Evolutionary conservation across 2,888 invertebrate genomes (phyloP).

Genomic region (Drosophila multiciliata): DNA sequence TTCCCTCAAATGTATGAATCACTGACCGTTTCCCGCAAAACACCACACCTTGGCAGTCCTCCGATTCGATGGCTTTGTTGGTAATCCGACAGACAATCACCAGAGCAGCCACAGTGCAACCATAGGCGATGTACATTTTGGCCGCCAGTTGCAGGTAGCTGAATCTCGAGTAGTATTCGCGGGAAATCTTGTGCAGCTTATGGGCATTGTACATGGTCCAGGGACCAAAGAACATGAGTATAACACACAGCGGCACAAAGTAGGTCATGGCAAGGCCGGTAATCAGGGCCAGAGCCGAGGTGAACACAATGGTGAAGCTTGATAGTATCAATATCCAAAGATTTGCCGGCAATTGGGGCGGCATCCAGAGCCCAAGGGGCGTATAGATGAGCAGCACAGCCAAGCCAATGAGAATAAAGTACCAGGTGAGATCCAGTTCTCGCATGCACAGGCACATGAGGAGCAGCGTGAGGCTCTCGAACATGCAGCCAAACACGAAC

Average conservation of each 20-base stretch:
- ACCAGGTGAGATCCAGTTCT: slow-evolving; percentile 55
- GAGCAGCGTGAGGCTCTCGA: slow-evolving; percentile 58
- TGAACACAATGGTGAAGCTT: slow-evolving; percentile 41
- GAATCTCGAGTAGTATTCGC: neutral
- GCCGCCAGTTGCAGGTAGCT: slow-evolving; percentile 47
- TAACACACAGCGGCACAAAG: slow-evolving; percentile 50
- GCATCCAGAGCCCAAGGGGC: slow-evolving; percentile 52
- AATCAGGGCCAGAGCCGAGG: slow-evolving; percentile 32
- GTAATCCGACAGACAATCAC: slow-evolving; percentile 27
- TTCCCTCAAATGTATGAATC: neutral
- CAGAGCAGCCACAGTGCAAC: slow-evolving; percentile 43
- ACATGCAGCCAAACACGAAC: slow-evolving; percentile 58
- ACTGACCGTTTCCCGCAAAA: slow-evolving; percentile 24
- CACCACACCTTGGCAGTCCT: slow-evolving; percentile 22
- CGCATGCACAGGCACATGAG: slow-evolving; percentile 37
- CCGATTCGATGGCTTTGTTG: slow-evolving; percentile 27
- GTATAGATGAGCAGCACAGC: slow-evolving; percentile 48
- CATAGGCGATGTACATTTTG: slow-evolving; percentile 56
- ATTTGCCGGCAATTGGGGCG: slow-evolving; percentile 29
- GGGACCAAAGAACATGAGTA: slow-evolving; percentile 62
- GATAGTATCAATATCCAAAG: slow-evolving; percentile 58
- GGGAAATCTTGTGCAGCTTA: slow-evolving; percentile 24
- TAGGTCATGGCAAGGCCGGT: slow-evolving; percentile 42
- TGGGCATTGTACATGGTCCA: slow-evolving; percentile 66
- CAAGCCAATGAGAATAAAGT: slow-evolving; percentile 23